Evolutionary conservation across 2,797 vertebrate species (phyloP).

Genomic region (Enteromius fasciolatus): DNA sequence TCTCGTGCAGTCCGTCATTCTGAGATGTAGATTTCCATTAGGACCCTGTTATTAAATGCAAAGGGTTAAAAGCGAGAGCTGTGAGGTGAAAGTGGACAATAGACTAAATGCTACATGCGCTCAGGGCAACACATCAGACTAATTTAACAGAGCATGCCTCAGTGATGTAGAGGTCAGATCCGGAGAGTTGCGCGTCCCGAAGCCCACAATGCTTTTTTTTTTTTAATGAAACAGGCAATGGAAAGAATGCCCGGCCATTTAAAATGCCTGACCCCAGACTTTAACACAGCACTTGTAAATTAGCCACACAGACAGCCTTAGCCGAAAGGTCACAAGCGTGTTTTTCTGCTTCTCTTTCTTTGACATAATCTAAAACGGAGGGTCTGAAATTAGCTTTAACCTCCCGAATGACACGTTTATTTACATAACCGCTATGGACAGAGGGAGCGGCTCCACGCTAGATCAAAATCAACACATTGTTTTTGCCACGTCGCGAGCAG

Average conservation of each 20-base stretch:
- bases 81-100: slow-evolving; percentile 43
- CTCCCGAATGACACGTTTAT: slow-evolving; percentile 63
- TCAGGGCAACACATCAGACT: slow-evolving; percentile 49
- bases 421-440: slow-evolving; percentile 64
- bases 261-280: slow-evolving; percentile 55
- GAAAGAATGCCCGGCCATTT: slow-evolving; percentile 48
- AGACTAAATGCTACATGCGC: slow-evolving; percentile 45
- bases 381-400: slow-evolving; percentile 65
- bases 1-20: not conserved
- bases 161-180: slow-evolving; percentile 54
- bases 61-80: slow-evolving; percentile 35
- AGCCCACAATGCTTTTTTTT: slow-evolving; percentile 41
- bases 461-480: slow-evolving; percentile 66
- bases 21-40: slow-evolving; percentile 10
- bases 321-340: slow-evolving; percentile 56
- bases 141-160: slow-evolving; percentile 50
- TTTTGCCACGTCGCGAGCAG: slow-evolving; percentile 57
- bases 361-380: slow-evolving; percentile 61
- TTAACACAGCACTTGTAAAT: slow-evolving; percentile 59
- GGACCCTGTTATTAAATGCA: slow-evolving; percentile 38
- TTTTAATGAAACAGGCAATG: slow-evolving; percentile 55
- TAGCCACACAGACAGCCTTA: slow-evolving; percentile 57
- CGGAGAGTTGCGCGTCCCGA: slow-evolving; percentile 43
- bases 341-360: slow-evolving; percentile 49
- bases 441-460: slow-evolving; percentile 50